Base-by-base conservation (phyloP, 2,113 vertebrate genomes). In the Ascaphus truei region DNA sequence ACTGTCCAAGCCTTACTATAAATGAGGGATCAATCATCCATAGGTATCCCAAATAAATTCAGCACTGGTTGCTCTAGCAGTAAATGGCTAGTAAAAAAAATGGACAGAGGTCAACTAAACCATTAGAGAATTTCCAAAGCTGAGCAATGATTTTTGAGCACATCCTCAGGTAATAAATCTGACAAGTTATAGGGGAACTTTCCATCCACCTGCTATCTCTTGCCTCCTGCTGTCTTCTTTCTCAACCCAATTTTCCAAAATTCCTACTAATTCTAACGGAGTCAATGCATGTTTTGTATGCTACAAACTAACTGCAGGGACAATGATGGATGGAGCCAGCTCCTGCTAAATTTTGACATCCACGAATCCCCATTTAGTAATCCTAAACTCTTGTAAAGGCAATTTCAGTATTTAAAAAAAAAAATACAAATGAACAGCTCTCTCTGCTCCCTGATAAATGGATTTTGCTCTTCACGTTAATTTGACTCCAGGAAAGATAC, bases 361-460 rank as follows among this genome's bases (percentile, higher is more conserved):
- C 45, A 43, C 48, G 43, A 60, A 29, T 69, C 26, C 31, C 67
- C 33, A 31, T 71, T 71, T 71, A 71, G 67, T 51, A 69, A 69
- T 71, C 57, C 57, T 51, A 52, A 61, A 45, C 67, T 71, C 67
- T 52, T 26, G 23, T 52, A 61, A 71, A 69, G 51, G 58, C 61
- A 23, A 61, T 61, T 71, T 61, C 43, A 52, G 67, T 16, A 52
- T 61, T 41, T 61, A 59, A 68, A 37, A 68, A 47, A 47, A 47
- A 30, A 61, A 39, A 57, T 36, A n/a, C n/a, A 66, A 71, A 71
- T 61, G 57, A 61, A 71, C 56, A 61, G 67, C 57, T 71, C 45
- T 52, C 56, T 71, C 67, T 61, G 56, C 33, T 26, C 8, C 16
- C 22, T 71, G 67, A 71, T 71, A 71, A 52, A 71, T 71, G 56